Base-by-base conservation (phyloP, 2,888 invertebrate species). In the Euplexia lucipara region DNA sequence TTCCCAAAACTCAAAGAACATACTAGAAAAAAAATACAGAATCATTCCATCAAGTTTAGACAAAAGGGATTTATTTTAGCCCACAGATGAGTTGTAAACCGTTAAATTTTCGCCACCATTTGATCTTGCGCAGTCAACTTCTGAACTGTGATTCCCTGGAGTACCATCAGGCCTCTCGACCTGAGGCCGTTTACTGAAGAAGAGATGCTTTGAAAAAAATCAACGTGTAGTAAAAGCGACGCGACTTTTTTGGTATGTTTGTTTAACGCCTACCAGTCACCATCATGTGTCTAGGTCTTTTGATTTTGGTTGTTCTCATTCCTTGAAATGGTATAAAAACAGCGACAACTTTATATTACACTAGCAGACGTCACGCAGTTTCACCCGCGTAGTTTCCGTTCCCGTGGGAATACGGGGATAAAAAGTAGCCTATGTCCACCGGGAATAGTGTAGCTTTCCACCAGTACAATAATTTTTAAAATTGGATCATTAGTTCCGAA, bases 111-210 rank as follows among this genome's bases (percentile, higher is more conserved):
- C 26, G 58, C 54, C 48, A 62, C 44, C 58, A 80, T 70, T 75
- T 67, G 67, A 74, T 70, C 63, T 70, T 70, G 58, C 57, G 30
- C 30, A 67, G 62, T 65, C 70, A 66, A 65, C 70, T 73, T 53
- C 56, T 41, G 65, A 77, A 62, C 51, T 64, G 69, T 59, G 59
- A 47, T 49, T 78, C 81, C 79, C 82, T 20, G 14, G 81, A 79
- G 82, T 37, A 51, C 75, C 44, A 75, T 83, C 70, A 63, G 61
- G 30, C 56, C 72, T 54, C 71, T 71, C 57, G 53, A 51, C 72
- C 69, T 44, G 45, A 42, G 69, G 81, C 71, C 64, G 59, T 75
- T 79, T 71, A 65, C 70, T 60, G 49, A 67, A 82, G 77, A 68
- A 26, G 26, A 5, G 2, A 48, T 35, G 64, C 59, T 72, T 66